Base-by-base conservation (phyloP, 2,113 vertebrate genomes). In the Coptodon bakossiorum region DNA sequence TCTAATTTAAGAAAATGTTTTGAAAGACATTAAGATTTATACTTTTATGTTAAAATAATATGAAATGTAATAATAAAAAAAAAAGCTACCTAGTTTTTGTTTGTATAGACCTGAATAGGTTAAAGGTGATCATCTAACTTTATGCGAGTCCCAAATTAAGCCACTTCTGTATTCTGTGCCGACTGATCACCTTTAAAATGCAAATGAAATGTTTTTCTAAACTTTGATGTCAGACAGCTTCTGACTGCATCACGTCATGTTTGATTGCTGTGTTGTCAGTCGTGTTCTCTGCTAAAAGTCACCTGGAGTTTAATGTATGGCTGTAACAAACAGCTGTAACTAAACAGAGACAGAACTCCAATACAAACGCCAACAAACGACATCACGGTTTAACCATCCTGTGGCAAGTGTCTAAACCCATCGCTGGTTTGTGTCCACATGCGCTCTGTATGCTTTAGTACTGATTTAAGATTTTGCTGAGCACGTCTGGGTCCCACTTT, bases 81-180 rank as follows among this genome's bases (percentile, higher is more conserved):
- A 3, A 38, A 68, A 68, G 2, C 5, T 0, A 6, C 63, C 11
- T 1, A 68, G 7, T 9, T 68, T 68, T 24, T 40, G n/a, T 68
- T 68, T 68, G 36, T 40, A 1, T 9, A 24, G 63, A 68, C 36
- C 36, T 0, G n/a, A 45, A 43, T 3, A 24, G n/a, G 13, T 16
- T 71, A 71, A 71, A 43, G 38, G 16, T 27, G 7, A 14, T 48
- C 45, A 16, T 48, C 6, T 6, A 14, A 43, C 38, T 24, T 43
- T 0, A 5, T 6, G 0, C 16, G 13, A 27, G 66, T 43, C 38
- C 13, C 13, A 71, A 27, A 71, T 27, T 0, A 45, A 16, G 66
- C 7, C n/a, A 71, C 38, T 71, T 40, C n/a, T 40, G 0, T 71
- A 24, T 43, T 71, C 66, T 71, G 36, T 43, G 66, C 2, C 2